Conservation (phyloP, 2,888 invertebrate species). For the Cerceris rybyensis region DNA sequence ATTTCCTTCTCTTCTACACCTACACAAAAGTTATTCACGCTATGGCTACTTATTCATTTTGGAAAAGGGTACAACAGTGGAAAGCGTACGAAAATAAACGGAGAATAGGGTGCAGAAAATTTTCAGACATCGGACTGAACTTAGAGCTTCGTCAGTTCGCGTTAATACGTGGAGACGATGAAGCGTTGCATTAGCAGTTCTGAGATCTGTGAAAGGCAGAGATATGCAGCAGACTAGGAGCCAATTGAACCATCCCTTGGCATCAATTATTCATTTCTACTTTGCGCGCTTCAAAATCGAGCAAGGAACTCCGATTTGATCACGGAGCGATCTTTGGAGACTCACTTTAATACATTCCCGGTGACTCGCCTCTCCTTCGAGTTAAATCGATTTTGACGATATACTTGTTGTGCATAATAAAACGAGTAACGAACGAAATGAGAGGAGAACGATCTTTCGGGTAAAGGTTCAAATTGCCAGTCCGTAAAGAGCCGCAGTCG, state of each 20-base stretch:
- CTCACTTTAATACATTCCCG: conserved; percentile 27
- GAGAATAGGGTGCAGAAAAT: conserved; percentile 28
- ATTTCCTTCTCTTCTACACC: too few relatives aligned
- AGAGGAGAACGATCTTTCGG: conserved; percentile 11
- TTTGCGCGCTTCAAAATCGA: conserved; percentile 60
- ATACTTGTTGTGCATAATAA: conserved; percentile 43
- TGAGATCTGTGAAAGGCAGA: conserved; percentile 47
- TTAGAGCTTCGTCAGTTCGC: conserved; percentile 71
- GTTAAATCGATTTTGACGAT: conserved; percentile 37
- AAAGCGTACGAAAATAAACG: conserved; percentile 27
- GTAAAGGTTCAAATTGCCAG: background rate
- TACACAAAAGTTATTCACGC: too few relatives aligned
- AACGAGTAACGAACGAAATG: conserved; percentile 39
- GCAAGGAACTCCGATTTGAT: conserved; percentile 50
- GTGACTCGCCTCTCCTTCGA: conserved; percentile 14
- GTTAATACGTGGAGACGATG: conserved; percentile 68
- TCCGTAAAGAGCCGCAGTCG: too few relatives aligned
- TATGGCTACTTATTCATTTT: too few relatives aligned
- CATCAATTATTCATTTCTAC: conserved; percentile 70
- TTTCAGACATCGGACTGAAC: conserved; percentile 24
- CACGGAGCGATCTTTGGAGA: conserved; percentile 45
- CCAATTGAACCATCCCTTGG: conserved; percentile 43
- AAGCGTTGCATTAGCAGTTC: conserved; percentile 58
- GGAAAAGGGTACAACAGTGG: background rate
- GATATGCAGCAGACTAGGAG: conserved; percentile 26